Percentiles rank a stretch among this genome's conserved stretches.
Conservation (phyloP, 2,888 invertebrate genomes). For the Pasiphila rectangulata region DNA sequence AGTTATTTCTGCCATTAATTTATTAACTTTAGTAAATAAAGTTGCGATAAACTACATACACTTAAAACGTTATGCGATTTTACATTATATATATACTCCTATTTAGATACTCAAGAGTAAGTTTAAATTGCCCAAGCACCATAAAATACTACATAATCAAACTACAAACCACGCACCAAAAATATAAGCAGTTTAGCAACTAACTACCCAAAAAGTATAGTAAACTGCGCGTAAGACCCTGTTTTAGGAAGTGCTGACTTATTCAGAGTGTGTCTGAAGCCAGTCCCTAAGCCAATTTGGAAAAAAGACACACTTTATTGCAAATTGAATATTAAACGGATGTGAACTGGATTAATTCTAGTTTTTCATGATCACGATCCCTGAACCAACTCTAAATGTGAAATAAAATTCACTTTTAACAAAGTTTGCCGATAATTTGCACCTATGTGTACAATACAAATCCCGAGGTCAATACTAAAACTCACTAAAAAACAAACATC, state of each 20-base stretch:
- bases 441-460: too few species aligned
- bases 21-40: conserved; percentile 2
- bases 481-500: too few species aligned
- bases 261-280: conserved; percentile 49
- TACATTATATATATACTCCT: background rate
- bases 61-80: background rate
- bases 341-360: conserved; percentile 28
- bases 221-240: conserved; percentile 23
- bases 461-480: too few species aligned
- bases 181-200: conserved; percentile 28
- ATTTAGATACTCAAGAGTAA: background rate
- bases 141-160: conserved; percentile 26
- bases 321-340: conserved; percentile 36
- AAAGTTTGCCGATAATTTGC: too few species aligned
- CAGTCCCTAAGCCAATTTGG: conserved; percentile 45
- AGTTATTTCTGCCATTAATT: background rate
- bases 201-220: conserved; percentile 35
- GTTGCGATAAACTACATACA: conserved; percentile 13
- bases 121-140: conserved; percentile 38
- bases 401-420: background rate
- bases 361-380: background rate
- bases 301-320: conserved; percentile 28
- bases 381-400: background rate
- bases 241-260: conserved; percentile 33
- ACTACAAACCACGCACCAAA: conserved; percentile 53